A percentile compares a stretch with the other conserved stretches of the same genome.
phyloP scores from a whole-genome alignment of 2,113 vertebrate species.

The Pleuronectes platessa region DNA sequence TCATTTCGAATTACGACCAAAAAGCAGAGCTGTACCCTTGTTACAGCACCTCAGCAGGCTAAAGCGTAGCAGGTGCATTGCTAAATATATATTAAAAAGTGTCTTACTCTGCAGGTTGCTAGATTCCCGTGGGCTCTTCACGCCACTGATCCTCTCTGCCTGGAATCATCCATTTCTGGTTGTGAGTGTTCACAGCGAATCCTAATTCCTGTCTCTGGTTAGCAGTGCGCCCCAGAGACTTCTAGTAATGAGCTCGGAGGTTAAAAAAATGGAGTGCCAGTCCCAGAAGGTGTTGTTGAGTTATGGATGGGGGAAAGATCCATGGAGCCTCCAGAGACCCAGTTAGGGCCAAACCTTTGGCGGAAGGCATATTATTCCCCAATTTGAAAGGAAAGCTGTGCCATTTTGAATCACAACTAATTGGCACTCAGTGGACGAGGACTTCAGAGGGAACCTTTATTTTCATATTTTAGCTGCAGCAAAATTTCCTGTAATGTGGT shows the following conservation, averaged over 20 bases:
- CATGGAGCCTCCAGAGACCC: conserved; percentile 69
- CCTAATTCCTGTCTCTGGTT: conserved; percentile 92
- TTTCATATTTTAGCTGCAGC: conserved; percentile 26
- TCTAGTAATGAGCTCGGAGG: conserved; percentile 91
- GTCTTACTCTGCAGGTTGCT: conserved; percentile 79
- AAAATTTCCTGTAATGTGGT: conserved; percentile 12
- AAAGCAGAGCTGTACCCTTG: conserved; percentile 55
- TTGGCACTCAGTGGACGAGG: conserved; percentile 67
- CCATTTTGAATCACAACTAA: conserved; percentile 75
- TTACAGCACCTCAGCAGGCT: conserved; percentile 59
- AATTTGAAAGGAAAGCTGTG: conserved; percentile 74
- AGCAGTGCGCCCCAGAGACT: conserved; percentile 83
- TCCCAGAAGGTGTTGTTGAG: conserved; percentile 88
- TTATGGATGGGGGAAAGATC: conserved; percentile 75
- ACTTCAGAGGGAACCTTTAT: conserved; percentile 46
- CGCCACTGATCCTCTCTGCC: conserved; percentile 78
- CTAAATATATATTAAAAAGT: conserved; percentile 84
- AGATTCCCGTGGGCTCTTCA: conserved; percentile 71
- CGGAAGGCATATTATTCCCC: conserved; percentile 69
- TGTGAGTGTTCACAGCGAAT: conserved; percentile 80
- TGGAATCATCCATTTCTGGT: conserved; percentile 83
- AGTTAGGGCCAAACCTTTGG: conserved; percentile 77
- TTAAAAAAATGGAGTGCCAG: conserved; percentile 83
- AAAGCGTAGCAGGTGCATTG: conserved; percentile 80
- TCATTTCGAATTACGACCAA: conserved; percentile 65